These are phyloP conservation scores for Leptopilina myrica DNA, from an alignment of 2,888 invertebrate species.

Conservation along the genomic window DNA sequence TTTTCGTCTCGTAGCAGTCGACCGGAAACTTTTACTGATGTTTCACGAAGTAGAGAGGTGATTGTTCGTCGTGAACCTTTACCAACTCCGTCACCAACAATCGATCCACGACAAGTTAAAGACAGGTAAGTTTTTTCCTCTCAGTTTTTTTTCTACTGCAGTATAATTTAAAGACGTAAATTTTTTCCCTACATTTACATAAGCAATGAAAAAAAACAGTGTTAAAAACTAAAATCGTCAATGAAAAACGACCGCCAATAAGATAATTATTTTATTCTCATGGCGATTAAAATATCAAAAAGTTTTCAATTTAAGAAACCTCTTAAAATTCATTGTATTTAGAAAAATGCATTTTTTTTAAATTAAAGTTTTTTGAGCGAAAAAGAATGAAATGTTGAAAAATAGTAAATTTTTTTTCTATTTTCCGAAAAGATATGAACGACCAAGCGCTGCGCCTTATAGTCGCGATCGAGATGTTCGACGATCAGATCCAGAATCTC, in stretches of 20 bases:
- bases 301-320: too few relatives aligned
- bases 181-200: constrained; percentile 8
- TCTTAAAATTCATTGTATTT: too few relatives aligned
- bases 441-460: constrained; percentile 64
- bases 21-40: constrained; percentile 71
- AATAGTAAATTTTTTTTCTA: background rate
- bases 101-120: constrained; percentile 74
- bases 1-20: constrained; percentile 72
- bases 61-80: constrained; percentile 72
- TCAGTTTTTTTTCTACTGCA: background rate
- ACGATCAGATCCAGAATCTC: constrained; percentile 71
- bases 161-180: background rate
- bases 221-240: too few relatives aligned
- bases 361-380: too few relatives aligned
- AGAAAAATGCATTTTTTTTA: too few relatives aligned
- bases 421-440: constrained; percentile 67
- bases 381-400: too few relatives aligned
- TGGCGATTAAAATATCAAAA: too few relatives aligned
- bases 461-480: constrained; percentile 73
- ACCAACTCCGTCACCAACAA: constrained; percentile 66
- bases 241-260: too few relatives aligned
- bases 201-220: too few relatives aligned
- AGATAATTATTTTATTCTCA: too few relatives aligned
- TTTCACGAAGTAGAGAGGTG: constrained; percentile 71
- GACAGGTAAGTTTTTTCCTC: constrained; percentile 65